These are phyloP conservation scores for Agonopterix heracliana DNA, from an alignment of 2,888 invertebrate genomes.

Conservation along the genomic window DNA sequence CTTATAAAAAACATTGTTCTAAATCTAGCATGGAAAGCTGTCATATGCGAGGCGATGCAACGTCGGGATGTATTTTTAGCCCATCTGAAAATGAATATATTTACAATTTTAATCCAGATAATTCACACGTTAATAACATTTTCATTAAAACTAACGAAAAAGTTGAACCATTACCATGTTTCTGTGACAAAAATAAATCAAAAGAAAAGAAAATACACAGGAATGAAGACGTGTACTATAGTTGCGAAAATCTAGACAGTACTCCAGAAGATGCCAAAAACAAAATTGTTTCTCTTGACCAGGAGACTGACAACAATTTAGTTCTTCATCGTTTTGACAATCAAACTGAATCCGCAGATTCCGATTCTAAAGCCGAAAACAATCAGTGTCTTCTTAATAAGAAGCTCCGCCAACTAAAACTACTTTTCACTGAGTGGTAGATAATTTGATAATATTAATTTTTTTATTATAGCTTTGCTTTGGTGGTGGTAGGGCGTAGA, in stretches of 20 bases:
- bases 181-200: conserved; percentile 34
- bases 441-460: neutral
- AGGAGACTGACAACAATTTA: too few relatives aligned
- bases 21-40: conserved; percentile 11
- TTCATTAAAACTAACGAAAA: conserved; percentile 39
- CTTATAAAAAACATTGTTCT: neutral
- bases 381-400: conserved; percentile 27
- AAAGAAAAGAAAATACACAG: conserved; percentile 9
- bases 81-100: conserved; percentile 33
- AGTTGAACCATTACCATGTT: conserved; percentile 39
- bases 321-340: too few relatives aligned
- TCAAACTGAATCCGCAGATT: neutral
- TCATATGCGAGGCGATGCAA: conserved; percentile 38
- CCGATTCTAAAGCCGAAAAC: neutral
- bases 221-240: conserved; percentile 25
- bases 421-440: conserved; percentile 38
- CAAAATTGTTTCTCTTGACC: neutral
- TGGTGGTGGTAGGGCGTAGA: conserved; percentile 29
- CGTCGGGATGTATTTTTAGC: conserved; percentile 34
- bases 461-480: conserved; percentile 9
- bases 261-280: neutral
- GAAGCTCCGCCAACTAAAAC: conserved; percentile 40
- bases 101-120: conserved; percentile 37
- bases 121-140: conserved; percentile 21
- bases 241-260: conserved; percentile 31